Evolutionary conservation across 2,888 invertebrate species (phyloP).

Genomic region (Pristionchus japonicus): DNA sequence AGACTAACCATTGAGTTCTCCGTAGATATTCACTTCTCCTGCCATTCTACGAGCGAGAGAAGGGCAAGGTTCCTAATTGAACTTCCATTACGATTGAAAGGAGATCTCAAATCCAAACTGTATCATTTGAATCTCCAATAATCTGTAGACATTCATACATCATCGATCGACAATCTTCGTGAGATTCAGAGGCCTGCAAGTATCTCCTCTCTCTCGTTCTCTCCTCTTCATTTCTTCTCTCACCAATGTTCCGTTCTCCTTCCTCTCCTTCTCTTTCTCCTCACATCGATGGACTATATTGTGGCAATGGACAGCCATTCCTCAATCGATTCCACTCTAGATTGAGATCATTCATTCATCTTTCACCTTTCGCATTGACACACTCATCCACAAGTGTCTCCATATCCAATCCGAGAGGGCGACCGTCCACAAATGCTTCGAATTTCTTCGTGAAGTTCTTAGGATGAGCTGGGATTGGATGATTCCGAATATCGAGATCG

Average conservation of each 20-base stretch:
- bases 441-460: conserved; percentile 35
- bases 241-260: background rate
- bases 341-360: too few relatives aligned
- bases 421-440: background rate
- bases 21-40: background rate
- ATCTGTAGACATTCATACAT: conserved; percentile 24
- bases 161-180: background rate
- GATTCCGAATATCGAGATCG: background rate
- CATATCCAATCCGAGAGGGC: conserved; percentile 10
- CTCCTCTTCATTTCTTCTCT: background rate
- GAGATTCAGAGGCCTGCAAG: background rate
- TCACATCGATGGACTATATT: background rate
- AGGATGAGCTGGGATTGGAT: background rate
- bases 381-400: background rate
- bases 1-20: background rate
- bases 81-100: background rate
- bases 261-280: background rate
- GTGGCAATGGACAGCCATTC: conserved; percentile 19
- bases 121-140: conserved; percentile 13
- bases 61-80: background rate
- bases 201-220: background rate
- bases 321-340: background rate
- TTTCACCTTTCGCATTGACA: background rate
- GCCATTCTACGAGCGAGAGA: background rate
- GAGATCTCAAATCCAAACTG: background rate